A percentile compares a stretch with the other conserved stretches of the same genome.
phyloP scores from a whole-genome alignment of 2,113 vertebrate species.

The Onychostoma macrolepis region DNA sequence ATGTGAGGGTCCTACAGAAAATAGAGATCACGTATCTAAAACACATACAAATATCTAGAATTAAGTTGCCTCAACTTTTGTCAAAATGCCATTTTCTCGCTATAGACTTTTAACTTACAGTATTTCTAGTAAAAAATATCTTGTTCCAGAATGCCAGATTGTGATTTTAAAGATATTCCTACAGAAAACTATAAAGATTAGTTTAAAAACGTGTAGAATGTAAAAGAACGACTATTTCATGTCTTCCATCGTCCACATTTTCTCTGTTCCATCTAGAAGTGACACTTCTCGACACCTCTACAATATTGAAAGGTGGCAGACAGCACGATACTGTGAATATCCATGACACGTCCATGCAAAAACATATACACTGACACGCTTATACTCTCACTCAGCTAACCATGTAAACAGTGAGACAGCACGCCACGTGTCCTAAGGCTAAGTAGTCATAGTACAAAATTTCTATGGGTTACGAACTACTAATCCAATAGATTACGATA shows the following conservation, averaged over 20 bases:
- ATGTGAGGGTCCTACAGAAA: neutral
- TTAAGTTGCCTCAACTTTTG: neutral
- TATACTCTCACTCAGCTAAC: slow-evolving; percentile 47
- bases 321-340: slow-evolving; percentile 72
- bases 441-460: slow-evolving; percentile 64
- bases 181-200: slow-evolving; percentile 12
- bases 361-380: slow-evolving; percentile 44
- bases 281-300: slow-evolving; percentile 63
- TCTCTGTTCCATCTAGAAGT: slow-evolving; percentile 54
- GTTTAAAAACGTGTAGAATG: slow-evolving; percentile 7
- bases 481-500: slow-evolving; percentile 49
- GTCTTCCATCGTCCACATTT: slow-evolving; percentile 44
- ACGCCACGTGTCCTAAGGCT: slow-evolving; percentile 52
- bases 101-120: neutral
- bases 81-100: neutral
- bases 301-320: slow-evolving; percentile 69
- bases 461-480: slow-evolving; percentile 64
- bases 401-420: slow-evolving; percentile 65
- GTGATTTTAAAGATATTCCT: slow-evolving; percentile 16
- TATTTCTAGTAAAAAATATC: slow-evolving; percentile 7
- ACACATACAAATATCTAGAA: neutral
- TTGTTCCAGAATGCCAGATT: neutral
- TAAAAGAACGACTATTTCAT: neutral
- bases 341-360: slow-evolving; percentile 71
- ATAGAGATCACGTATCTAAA: neutral